Evolutionary conservation across 2,113 vertebrate species (phyloP).

Genomic region (Jaculus jaculus): DNA sequence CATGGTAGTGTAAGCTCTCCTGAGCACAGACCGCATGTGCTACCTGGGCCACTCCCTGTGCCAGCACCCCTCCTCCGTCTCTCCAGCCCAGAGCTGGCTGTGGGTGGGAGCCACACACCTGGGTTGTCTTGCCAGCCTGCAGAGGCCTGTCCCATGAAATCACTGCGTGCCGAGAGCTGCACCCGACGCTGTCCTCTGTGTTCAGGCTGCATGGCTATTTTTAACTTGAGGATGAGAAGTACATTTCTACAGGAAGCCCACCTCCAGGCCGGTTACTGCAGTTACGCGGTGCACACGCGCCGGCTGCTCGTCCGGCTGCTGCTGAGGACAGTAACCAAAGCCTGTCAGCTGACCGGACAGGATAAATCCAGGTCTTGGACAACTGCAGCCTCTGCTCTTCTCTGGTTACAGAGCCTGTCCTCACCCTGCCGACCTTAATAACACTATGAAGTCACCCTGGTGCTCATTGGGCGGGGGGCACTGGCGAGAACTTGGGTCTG

Average conservation of each 20-base stretch:
- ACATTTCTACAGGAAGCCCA: conserved; percentile 68
- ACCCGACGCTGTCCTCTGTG: background rate
- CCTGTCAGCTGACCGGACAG: conserved; percentile 58
- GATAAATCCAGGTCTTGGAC: conserved; percentile 73
- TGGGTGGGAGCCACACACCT: no score
- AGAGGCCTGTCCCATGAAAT: background rate
- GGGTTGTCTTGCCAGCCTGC: background rate
- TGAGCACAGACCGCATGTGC: rapidly evolving
- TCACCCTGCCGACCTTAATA: conserved; percentile 59
- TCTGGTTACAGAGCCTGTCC: conserved; percentile 74
- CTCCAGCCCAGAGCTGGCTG: background rate
- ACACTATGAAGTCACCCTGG: conserved; percentile 72
- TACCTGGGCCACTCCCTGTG: rapidly evolving
- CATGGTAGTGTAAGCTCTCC: rapidly evolving
- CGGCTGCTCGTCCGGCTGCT: rapidly evolving
- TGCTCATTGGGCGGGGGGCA: rapidly evolving
- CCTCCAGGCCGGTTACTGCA: conserved; percentile 37
- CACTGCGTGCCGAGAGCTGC: background rate
- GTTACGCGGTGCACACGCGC: rapidly evolving
- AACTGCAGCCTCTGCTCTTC: conserved; percentile 66
- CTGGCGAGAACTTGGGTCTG: background rate
- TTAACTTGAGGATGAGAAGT: conserved; percentile 74
- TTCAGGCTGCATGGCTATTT: conserved; percentile 65
- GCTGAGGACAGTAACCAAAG: background rate
- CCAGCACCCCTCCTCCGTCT: rapidly evolving